Percentiles rank a stretch among this genome's conserved stretches.
These are phyloP conservation scores for Scrobipalpa costella DNA, from an alignment of 2,888 invertebrate species.

Conservation along the genomic window DNA sequence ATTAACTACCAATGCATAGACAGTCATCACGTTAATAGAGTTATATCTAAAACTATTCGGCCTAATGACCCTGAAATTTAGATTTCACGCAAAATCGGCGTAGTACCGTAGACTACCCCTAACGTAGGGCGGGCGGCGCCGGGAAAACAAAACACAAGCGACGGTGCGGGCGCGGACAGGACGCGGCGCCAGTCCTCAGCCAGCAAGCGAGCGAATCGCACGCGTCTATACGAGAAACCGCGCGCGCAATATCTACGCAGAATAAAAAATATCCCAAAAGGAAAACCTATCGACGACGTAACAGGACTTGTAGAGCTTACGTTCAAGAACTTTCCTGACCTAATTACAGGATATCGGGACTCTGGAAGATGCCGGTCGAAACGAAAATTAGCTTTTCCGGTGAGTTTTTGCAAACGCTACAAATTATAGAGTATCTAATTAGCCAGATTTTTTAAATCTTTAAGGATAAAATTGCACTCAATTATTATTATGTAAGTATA, in stretches of 20 bases:
- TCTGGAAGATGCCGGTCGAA: constrained; percentile 71
- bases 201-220: constrained; percentile 60
- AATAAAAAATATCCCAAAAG: constrained; percentile 36
- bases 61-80: constrained; percentile 23
- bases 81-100: constrained; percentile 39
- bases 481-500: background rate
- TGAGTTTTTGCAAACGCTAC: constrained; percentile 50
- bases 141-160: constrained; percentile 26
- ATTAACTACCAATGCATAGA: constrained; percentile 4
- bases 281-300: constrained; percentile 33
- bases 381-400: constrained; percentile 78
- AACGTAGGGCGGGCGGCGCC: constrained; percentile 42
- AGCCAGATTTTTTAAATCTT: background rate
- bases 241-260: constrained; percentile 51
- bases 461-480: background rate
- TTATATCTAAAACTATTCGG: constrained; percentile 17
- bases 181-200: constrained; percentile 63
- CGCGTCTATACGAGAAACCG: constrained; percentile 45
- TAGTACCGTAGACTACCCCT: constrained; percentile 28
- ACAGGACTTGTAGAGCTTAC: constrained; percentile 1
- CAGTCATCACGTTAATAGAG: constrained; percentile 14
- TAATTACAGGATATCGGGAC: constrained; percentile 26
- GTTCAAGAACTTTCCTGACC: constrained; percentile 27
- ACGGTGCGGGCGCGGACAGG: constrained; percentile 45
- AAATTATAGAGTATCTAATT: background rate